Base-by-base conservation (phyloP, 2,113 vertebrate genomes). In the Choloepus hoffmanni region DNA sequence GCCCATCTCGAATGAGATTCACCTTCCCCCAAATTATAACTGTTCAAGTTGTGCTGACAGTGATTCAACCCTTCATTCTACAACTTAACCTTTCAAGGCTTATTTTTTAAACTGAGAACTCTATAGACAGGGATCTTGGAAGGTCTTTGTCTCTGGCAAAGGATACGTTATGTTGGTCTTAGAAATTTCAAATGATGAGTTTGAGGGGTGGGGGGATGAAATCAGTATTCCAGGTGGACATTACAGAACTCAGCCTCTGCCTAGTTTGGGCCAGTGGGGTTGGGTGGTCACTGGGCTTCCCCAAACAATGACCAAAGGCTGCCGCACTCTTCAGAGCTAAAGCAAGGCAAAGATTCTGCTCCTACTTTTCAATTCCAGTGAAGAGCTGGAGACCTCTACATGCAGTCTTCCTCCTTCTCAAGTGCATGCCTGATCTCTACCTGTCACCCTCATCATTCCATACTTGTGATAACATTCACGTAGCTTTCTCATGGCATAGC, bases 61-160 rank as follows among this genome's bases (percentile, higher is more conserved):
- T 0, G 33, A 28, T 72, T 91, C 90, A 8, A 16, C 96, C 92
- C 91, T 85, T 55, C 92, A 4, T 0, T 86, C 96, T 96, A 12
- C 48, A 96, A 90, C 77, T 92, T 73, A 90, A 45, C 95, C 90
- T 97, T 98, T 94, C 74, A 92, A 88, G 74, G 85, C 72, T 95
- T 91, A 74, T 90, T 73, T 93, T 97, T 95, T 13, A 84, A 97
- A 92, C 81, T 23, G 53, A 89, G 45, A 97, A 72, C 79, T 83
- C 62, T 85, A 0, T 30, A 0, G 82, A 73, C 18, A 1, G 89
- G 82, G 74, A 89, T 92, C 88, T 93, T 28, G 23, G 90, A 87
- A 97, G 92, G 92, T 48, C 62, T 89, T 96, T 5, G 3, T 96
- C 65, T 84, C 68, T 15, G 48, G 70, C 53, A 84, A 91, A 94